Conservation (phyloP, 2,888 invertebrate genomes). For the Tromatobia lineatoria region DNA sequence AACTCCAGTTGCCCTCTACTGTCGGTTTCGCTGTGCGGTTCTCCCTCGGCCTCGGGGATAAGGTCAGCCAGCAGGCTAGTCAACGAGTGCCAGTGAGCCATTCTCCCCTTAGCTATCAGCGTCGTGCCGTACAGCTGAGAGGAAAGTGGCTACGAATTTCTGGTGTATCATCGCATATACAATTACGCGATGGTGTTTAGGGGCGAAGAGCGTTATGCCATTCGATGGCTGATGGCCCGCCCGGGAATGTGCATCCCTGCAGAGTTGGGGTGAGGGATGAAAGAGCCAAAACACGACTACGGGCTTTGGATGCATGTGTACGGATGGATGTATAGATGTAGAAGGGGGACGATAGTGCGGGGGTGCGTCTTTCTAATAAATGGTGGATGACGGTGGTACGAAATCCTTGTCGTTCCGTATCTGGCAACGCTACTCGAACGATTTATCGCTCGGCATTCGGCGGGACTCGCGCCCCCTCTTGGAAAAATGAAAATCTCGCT, state of each 20-base stretch:
- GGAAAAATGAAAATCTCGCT: constrained; percentile 34
- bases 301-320: neutral
- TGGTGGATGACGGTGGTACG: constrained; percentile 18
- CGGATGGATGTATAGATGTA: neutral
- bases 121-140: constrained; percentile 2
- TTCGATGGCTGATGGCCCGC: constrained; percentile 35
- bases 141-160: constrained; percentile 61
- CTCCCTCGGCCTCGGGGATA: constrained; percentile 8
- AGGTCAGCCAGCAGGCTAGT: constrained; percentile 34
- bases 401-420: constrained; percentile 34
- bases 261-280: constrained; percentile 43
- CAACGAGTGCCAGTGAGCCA: constrained; percentile 19
- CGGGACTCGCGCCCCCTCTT: neutral
- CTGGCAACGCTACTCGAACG: constrained; percentile 36
- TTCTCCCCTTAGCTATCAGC: constrained; percentile 41
- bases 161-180: constrained; percentile 67
- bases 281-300: constrained; percentile 53
- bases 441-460: constrained; percentile 32
- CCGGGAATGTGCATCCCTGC: constrained; percentile 38
- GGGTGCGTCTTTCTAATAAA: constrained; percentile 58
- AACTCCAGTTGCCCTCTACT: constrained; percentile 5
- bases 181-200: constrained; percentile 58
- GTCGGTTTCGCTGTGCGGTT: neutral
- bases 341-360: constrained; percentile 1
- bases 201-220: constrained; percentile 52